Evolutionary conservation across 2,113 vertebrate genomes (phyloP), one percentile per base, ranked within the genome.

Genomic region (Numida meleagris): DNA sequence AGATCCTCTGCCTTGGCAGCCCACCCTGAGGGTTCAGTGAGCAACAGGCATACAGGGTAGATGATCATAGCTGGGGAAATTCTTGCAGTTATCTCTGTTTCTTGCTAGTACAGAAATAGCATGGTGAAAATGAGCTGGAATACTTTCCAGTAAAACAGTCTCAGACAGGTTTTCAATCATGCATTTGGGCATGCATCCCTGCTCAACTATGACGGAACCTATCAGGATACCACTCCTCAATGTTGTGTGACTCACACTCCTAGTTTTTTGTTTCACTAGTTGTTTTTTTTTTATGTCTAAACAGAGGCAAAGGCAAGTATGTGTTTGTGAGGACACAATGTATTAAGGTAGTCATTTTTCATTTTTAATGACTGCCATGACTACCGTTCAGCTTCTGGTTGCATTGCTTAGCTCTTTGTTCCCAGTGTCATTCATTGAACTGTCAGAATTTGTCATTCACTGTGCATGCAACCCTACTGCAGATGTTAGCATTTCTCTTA

Each of bases 281-380:
- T 57, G 89, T 87, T 94, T 85, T 2, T 27, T 51, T 51, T 53
- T 48, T 48, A 24, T 53, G 13, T 58, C 25, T 82, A 67, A 94
- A 40, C 24, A 83, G 68, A 74, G 36, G 58, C 42, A 88, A 82
- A 87, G 46, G 42, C 33, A 80, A 73, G 55, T 55, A 46, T 36
- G 53, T 50, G 4, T 51, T 74, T 91, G 42, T 79, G 50, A 89
- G 77, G 84, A 82, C 67, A 82, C 50, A 53, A 27, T 9, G 23
- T 73, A 77, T 80, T 75, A 79, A 89, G 31, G 25, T 24, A 82
- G 55, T 31, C 3, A 90, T 94, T 92, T 94, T 94, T 94, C 55
- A 88, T 94, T 89, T 95, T 92, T 95, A 93, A 88, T 94, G 66
- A 79, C 89, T 92, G 40, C 43, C 86, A 87, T 92, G 67, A 77